phyloP scores from a whole-genome alignment of 2,797 vertebrate species.

The Geotrypetes seraphini region DNA sequence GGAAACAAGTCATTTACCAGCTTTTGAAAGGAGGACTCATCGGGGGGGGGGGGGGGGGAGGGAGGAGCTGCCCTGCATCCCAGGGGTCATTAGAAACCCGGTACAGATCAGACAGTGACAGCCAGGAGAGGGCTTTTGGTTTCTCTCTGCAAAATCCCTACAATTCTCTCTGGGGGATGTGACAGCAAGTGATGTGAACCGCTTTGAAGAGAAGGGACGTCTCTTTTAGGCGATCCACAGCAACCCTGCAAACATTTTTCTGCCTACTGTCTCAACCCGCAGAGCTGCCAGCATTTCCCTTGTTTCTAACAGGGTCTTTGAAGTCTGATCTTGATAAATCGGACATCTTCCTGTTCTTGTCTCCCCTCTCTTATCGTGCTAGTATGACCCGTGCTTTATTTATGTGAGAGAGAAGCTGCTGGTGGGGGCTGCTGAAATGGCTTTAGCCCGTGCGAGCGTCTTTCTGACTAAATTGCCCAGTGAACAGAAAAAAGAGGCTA shows the following conservation, averaged over 20 bases:
- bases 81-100: too few species aligned
- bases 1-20: too few species aligned
- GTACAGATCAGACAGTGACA: not conserved
- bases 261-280: not conserved
- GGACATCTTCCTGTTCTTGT: not conserved
- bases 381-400: slow-evolving; percentile 4
- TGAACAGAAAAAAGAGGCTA: too few species aligned
- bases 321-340: slow-evolving; percentile 2
- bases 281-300: slow-evolving; percentile 6
- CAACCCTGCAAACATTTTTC: not conserved
- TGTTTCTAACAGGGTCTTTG: slow-evolving; percentile 1
- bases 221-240: not conserved
- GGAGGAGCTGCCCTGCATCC: too few species aligned
- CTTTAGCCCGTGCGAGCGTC: not conserved
- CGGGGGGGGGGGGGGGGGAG: too few species aligned
- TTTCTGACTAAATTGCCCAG: too few species aligned
- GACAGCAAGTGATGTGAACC: too few species aligned
- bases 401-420: not conserved
- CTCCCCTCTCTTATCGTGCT: not conserved
- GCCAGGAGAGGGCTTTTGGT: slow-evolving; percentile 11
- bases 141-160: too few species aligned
- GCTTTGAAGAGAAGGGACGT: too few species aligned
- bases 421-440: not conserved
- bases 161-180: too few species aligned
- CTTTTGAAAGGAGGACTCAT: too few species aligned